phyloP scores from a whole-genome alignment of 2,888 invertebrate genomes.

The Vandiemenella viatica region DNA sequence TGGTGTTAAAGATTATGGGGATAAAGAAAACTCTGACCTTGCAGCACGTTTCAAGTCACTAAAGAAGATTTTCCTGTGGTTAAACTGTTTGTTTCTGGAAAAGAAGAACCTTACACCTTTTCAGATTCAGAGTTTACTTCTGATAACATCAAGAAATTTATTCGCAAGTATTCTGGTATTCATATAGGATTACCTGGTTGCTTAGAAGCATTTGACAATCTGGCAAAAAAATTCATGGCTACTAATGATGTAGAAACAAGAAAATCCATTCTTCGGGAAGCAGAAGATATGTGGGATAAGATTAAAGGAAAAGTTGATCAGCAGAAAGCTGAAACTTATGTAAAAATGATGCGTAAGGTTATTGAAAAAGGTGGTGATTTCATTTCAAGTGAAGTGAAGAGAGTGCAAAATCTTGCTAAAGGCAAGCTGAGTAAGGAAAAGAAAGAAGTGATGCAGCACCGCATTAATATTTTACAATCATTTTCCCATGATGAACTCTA shows the following conservation, averaged over 20 bases:
- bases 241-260: constrained; percentile 35
- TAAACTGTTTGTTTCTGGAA: constrained; percentile 55
- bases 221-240: constrained; percentile 59
- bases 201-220: constrained; percentile 60
- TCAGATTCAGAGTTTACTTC: constrained; percentile 30
- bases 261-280: constrained; percentile 31
- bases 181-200: constrained; percentile 82
- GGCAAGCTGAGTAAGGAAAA: constrained; percentile 74
- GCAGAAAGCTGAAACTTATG: constrained; percentile 54
- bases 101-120: constrained; percentile 45
- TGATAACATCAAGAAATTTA: constrained; percentile 36
- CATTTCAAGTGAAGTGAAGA: constrained; percentile 54
- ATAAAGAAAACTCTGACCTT: constrained; percentile 72
- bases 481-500: constrained; percentile 42
- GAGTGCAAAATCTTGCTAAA: constrained; percentile 62
- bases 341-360: constrained; percentile 66
- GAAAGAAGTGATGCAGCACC: constrained; percentile 57
- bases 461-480: constrained; percentile 71
- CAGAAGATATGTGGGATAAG: constrained; percentile 30
- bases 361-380: constrained; percentile 65
- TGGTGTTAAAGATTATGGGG: constrained; percentile 88
- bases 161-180: constrained; percentile 42
- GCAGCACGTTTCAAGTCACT: constrained; percentile 57
- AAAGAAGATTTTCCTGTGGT: constrained; percentile 73
- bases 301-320: constrained; percentile 30